phyloP scores from a whole-genome alignment of 2,888 invertebrate genomes.

The Drosophila acutilabella region DNA sequence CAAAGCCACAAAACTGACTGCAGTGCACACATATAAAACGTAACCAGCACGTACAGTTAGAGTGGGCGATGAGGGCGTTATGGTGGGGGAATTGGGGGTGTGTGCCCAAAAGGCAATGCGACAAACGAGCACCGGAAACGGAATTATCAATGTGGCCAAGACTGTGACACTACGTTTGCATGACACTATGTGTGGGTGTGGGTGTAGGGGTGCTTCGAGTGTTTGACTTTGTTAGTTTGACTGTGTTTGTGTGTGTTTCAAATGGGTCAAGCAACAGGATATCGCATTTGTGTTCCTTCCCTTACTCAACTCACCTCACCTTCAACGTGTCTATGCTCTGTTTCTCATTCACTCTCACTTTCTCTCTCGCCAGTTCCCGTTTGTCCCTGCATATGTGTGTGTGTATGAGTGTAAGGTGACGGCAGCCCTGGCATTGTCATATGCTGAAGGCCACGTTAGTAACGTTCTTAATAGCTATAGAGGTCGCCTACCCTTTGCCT shows the following conservation, averaged over 20 bases:
- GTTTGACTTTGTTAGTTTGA: background rate
- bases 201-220: background rate
- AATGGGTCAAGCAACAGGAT: slow-evolving; percentile 64
- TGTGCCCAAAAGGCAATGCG: slow-evolving; percentile 40
- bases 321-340: slow-evolving; percentile 2
- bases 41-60: slow-evolving; percentile 20
- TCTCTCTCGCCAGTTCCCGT: background rate
- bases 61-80: background rate
- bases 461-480: slow-evolving; percentile 29
- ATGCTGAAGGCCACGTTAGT: slow-evolving; percentile 40
- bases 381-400: background rate
- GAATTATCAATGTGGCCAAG: slow-evolving; percentile 52
- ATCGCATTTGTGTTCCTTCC: slow-evolving; percentile 24
- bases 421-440: slow-evolving; percentile 58
- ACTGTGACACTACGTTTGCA: slow-evolving; percentile 20
- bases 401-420: slow-evolving; percentile 18
- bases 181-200: slow-evolving; percentile 8
- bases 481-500: slow-evolving; percentile 12
- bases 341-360: background rate
- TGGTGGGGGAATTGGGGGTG: background rate
- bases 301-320: background rate
- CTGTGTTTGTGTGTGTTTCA: slow-evolving; percentile 21
- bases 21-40: slow-evolving; percentile 19
- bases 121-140: slow-evolving; percentile 61
- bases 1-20: slow-evolving; percentile 28